phyloP scores from a whole-genome alignment of 2,113 vertebrate genomes.

The Synodontis membranacea region DNA sequence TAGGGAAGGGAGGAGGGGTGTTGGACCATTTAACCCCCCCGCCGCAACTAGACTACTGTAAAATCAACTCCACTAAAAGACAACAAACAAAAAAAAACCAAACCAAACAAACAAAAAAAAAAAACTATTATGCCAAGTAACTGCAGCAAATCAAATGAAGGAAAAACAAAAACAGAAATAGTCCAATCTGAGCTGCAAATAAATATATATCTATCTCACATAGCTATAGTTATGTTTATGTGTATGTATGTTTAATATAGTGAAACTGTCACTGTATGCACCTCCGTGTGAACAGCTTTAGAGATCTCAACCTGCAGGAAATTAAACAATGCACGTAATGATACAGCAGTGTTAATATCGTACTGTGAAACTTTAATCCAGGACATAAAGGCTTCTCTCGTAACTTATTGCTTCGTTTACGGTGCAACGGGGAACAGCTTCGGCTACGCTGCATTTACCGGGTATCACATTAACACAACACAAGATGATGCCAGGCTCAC shows the following conservation, averaged over 20 bases:
- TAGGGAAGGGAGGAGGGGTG: not conserved
- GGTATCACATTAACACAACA: conserved; percentile 6
- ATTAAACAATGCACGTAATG: not conserved
- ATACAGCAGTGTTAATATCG: not conserved
- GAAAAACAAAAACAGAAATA: not conserved
- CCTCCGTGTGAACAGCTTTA: not conserved
- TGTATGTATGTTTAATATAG: not conserved
- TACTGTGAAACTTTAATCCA: not conserved
- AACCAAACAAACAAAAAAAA: too few species aligned
- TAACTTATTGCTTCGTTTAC: conserved; percentile 10
- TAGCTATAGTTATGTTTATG: not conserved
- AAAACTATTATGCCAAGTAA: not conserved
- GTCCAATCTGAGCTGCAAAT: too few species aligned
- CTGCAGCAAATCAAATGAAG: not conserved
- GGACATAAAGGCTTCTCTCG: not conserved
- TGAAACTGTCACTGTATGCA: not conserved
- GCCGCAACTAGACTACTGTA: not conserved
- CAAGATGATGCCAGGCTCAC: not conserved
- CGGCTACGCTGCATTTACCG: not conserved
- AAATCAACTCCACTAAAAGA: not conserved
- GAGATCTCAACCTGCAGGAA: not conserved
- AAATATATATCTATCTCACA: not conserved
- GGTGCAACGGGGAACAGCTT: not conserved
- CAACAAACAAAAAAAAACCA: too few species aligned
- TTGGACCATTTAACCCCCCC: not conserved